phyloP scores from a whole-genome alignment of 1,140 invertebrate genomes.

The Apis florea region DNA sequence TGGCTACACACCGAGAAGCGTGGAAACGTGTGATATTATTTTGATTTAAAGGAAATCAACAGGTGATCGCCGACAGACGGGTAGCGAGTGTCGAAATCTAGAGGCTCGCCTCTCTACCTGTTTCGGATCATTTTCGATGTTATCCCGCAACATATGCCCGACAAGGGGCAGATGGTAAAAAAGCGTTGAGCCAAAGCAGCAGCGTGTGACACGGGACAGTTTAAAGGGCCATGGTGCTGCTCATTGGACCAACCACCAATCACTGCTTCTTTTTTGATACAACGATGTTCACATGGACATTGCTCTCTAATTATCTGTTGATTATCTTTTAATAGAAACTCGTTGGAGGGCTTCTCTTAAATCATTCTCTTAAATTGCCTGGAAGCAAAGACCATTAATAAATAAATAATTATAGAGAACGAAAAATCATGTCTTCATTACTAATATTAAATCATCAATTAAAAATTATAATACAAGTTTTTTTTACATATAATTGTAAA shows the following conservation, averaged over 20 bases:
- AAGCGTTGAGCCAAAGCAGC: slow-evolving; percentile 57
- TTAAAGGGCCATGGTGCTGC: slow-evolving; percentile 36
- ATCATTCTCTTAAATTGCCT: no score
- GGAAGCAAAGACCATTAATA: not conserved
- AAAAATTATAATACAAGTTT: no score
- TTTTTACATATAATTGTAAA: no score
- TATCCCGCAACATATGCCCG: slow-evolving; percentile 72
- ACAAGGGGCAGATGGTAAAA: slow-evolving; percentile 69
- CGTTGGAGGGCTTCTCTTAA: not conserved
- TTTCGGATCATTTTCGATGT: slow-evolving; percentile 65
- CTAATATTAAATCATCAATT: no score
- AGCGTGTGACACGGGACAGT: slow-evolving; percentile 50
- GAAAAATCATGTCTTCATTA: no score
- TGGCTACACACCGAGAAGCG: not conserved
- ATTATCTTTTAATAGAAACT: not conserved
- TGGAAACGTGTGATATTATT: slow-evolving; percentile 69
- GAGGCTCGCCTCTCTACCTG: slow-evolving; percentile 41
- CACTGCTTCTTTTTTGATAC: slow-evolving; percentile 1
- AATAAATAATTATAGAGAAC: no score
- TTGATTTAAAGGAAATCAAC: slow-evolving; percentile 73
- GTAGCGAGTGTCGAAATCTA: slow-evolving; percentile 63
- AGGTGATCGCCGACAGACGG: slow-evolving; percentile 76
- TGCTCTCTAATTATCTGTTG: not conserved
- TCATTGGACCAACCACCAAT: slow-evolving; percentile 18
- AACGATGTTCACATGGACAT: not conserved